A percentile compares a stretch with the other conserved stretches of the same genome.
These are phyloP conservation scores for Leucophenga varia DNA, from an alignment of 1,140 invertebrate species.

Conservation along the genomic window DNA sequence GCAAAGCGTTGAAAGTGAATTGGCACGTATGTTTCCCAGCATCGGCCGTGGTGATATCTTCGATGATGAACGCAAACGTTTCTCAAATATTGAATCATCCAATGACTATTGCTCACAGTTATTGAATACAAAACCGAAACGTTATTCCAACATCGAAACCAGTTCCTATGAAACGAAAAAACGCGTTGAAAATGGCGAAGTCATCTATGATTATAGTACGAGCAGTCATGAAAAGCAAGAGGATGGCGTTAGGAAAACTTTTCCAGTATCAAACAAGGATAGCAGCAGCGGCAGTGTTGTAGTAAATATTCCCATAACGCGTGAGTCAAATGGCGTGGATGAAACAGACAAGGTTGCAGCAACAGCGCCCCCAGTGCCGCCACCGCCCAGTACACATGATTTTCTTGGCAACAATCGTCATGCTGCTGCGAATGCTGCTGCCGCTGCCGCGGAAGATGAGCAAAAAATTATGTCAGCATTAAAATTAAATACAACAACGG, in stretches of 20 bases:
- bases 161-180: slow-evolving; percentile 42
- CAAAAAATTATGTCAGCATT: slow-evolving; percentile 50
- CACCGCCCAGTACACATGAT: slow-evolving; percentile 22
- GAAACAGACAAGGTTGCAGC: slow-evolving; percentile 13
- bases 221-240: slow-evolving; percentile 32
- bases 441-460: neutral
- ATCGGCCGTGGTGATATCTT: slow-evolving; percentile 37
- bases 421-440: too few relatives aligned
- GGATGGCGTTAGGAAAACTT: slow-evolving; percentile 18
- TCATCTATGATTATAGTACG: slow-evolving; percentile 38
- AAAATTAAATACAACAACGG: slow-evolving; percentile 42
- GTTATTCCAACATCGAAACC: slow-evolving; percentile 54
- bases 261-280: neutral
- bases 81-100: slow-evolving; percentile 42
- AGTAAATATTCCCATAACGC: slow-evolving; percentile 9
- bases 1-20: slow-evolving; percentile 39
- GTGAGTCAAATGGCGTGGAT: neutral
- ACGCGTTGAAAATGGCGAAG: slow-evolving; percentile 46
- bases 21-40: slow-evolving; percentile 43
- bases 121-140: slow-evolving; percentile 23
- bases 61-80: slow-evolving; percentile 42
- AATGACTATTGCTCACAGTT: slow-evolving; percentile 5
- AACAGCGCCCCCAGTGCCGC: slow-evolving; percentile 26
- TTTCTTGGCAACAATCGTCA: too few relatives aligned
- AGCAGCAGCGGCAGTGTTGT: neutral